Evolutionary conservation across 2,113 vertebrate genomes (phyloP), one percentile per base, ranked within the genome.

Genomic region (Myotis lucifugus): DNA sequence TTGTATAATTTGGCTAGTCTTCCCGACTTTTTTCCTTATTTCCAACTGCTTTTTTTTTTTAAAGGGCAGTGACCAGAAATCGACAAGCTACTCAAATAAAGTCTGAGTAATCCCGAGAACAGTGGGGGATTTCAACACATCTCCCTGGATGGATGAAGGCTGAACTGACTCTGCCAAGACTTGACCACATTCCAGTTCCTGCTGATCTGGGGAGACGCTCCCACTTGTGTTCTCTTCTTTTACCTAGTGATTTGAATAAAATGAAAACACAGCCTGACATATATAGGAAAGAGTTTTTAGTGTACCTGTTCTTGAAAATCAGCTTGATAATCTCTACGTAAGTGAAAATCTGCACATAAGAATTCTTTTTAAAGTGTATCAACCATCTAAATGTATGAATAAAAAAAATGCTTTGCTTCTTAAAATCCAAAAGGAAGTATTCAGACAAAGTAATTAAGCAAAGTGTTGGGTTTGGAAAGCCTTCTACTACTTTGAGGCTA

Each of bases 401-500:
- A 42, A 88, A 81, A 87, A 90, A 90, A 84, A 66, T 21, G 23
- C 23, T 34, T 90, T 82, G 13, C 17, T 50, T 93, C 67, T 90
- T 91, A 73, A 93, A 96, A 61, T 94, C 92, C 37, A 52, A 91
- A 95, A 93, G 84, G 42, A 96, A 92, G 69, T 37, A 73, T 79
- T 92, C 37, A 88, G 85, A 69, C 93, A 85, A 94, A 96, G 95
- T 95, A 90, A 97, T 98, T 95, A 96, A 97, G 59, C 93, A 79
- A 97, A 94, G 82, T 81, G 48, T 93, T 95, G 66, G 69, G 88
- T 85, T 83, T 73, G 93, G 88, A 96, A 96, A 97, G 54, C 56
- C 90, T 84, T 91, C 79, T 85, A 92, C 2, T 48, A 97, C 95
- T 97, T 97, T 77, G 94, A 93, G 95, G 97, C 85, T 98, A 95